Evolutionary conservation across 2,888 invertebrate species (phyloP).

Genomic region (Noctua fimbriata): DNA sequence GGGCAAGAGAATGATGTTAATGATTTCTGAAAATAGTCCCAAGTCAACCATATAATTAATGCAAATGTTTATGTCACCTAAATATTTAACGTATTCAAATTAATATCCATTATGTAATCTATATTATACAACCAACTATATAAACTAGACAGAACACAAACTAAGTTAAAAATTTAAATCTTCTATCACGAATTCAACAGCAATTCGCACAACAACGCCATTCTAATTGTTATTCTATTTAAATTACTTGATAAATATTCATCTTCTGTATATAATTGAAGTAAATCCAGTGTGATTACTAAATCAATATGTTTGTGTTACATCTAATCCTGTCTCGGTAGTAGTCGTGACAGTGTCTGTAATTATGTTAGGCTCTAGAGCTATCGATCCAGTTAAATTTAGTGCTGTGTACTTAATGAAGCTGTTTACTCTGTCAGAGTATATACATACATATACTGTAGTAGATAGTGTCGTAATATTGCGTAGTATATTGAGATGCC

Average conservation of each 20-base stretch:
- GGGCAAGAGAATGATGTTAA: no score
- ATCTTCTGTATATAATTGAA: neutral
- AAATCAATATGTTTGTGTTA: constrained; percentile 20
- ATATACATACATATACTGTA: neutral
- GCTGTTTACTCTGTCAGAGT: constrained; percentile 4
- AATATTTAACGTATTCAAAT: neutral
- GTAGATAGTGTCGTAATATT: neutral
- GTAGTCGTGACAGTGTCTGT: neutral
- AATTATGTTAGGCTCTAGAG: constrained; percentile 21
- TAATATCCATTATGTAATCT: neutral
- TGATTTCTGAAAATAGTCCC: neutral
- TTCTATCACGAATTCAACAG: neutral
- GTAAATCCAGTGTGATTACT: neutral
- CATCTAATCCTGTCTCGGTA: neutral
- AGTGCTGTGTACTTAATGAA: constrained; percentile 18
- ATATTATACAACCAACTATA: neutral
- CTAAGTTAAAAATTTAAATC: neutral
- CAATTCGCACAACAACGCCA: neutral
- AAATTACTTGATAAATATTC: neutral
- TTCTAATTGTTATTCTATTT: neutral
- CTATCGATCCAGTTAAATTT: neutral
- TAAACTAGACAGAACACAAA: neutral
- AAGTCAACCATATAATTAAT: neutral
- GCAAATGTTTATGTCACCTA: neutral
- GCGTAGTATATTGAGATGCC: neutral